Conservation (phyloP, 1,140 invertebrate genomes). For the Lasaia peninsularis region DNA sequence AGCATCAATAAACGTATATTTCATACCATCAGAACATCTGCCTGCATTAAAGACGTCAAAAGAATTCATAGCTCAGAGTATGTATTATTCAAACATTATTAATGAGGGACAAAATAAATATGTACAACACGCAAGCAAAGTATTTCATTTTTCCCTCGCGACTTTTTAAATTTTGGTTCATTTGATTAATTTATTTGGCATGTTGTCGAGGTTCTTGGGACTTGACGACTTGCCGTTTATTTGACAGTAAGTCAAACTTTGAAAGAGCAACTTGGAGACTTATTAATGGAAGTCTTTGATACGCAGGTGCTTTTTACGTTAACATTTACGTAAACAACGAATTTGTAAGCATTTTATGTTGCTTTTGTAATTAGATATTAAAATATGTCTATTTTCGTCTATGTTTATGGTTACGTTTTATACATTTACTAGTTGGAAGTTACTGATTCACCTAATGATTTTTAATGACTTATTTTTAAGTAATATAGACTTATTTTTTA, state of each 20-base stretch:
- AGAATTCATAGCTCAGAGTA: too few relatives aligned
- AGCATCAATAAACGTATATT: too few relatives aligned
- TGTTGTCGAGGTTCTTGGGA: neutral
- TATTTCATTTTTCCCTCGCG: neutral
- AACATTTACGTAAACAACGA: conserved; percentile 1
- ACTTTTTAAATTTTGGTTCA: neutral
- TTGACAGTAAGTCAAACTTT: neutral
- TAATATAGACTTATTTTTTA: too few relatives aligned
- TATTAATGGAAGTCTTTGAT: conserved; percentile 6
- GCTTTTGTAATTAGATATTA: neutral
- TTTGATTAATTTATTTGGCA: neutral
- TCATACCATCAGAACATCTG: too few relatives aligned
- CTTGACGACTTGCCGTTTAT: neutral
- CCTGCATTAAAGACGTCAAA: too few relatives aligned
- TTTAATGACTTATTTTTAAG: too few relatives aligned
- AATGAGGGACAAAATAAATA: too few relatives aligned
- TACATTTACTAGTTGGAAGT: too few relatives aligned
- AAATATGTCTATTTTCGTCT: neutral
- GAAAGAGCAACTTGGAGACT: conserved; percentile 4
- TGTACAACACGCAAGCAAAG: neutral
- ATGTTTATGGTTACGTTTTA: too few relatives aligned
- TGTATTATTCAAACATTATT: too few relatives aligned
- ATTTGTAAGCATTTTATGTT: conserved; percentile 5
- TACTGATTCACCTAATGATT: too few relatives aligned
- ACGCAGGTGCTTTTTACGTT: neutral